Percentiles rank a stretch among this genome's conserved stretches.
Conservation (phyloP, 2,113 vertebrate species). For the Dunckerocampus dactyliophorus region DNA sequence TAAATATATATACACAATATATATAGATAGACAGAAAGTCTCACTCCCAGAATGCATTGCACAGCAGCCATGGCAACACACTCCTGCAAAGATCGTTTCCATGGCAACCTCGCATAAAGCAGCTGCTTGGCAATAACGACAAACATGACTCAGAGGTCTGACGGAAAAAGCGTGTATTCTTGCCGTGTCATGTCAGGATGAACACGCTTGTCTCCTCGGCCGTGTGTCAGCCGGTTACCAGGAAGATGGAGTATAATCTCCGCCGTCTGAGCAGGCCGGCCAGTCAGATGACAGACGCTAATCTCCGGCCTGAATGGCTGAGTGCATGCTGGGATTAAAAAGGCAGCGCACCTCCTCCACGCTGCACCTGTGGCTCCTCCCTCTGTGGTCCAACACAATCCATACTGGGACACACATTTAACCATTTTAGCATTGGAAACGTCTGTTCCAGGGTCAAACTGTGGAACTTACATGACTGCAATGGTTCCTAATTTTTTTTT, state of each 20-base stretch:
- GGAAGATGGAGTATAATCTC: slow-evolving; percentile 48
- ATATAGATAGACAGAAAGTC: too few species aligned
- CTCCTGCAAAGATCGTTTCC: slow-evolving; percentile 38
- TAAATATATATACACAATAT: too few species aligned
- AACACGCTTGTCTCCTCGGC: background rate
- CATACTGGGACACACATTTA: too few species aligned
- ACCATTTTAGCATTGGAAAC: too few species aligned
- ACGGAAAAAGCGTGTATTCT: too few species aligned
- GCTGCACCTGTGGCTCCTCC: background rate
- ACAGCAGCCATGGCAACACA: slow-evolving; percentile 36
- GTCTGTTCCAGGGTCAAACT: too few species aligned
- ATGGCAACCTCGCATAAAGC: slow-evolving; percentile 49
- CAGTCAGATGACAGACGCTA: slow-evolving; percentile 61
- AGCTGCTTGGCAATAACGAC: slow-evolving; percentile 45
- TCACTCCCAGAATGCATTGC: slow-evolving; percentile 18
- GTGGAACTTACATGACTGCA: too few species aligned
- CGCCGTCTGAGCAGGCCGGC: slow-evolving; percentile 16
- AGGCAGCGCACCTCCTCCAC: slow-evolving; percentile 21
- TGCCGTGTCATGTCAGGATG: too few species aligned
- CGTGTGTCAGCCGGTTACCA: slow-evolving; percentile 22
- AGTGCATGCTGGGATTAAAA: slow-evolving; percentile 45
- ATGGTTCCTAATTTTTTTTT: too few species aligned
- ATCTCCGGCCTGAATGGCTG: slow-evolving; percentile 46
- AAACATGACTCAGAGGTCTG: slow-evolving; percentile 1
- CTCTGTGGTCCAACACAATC: too few species aligned